A percentile compares a stretch with the other conserved stretches of the same genome.
Conservation (phyloP, 1,140 invertebrate genomes). For the Pseudomyrmex pallidus region DNA sequence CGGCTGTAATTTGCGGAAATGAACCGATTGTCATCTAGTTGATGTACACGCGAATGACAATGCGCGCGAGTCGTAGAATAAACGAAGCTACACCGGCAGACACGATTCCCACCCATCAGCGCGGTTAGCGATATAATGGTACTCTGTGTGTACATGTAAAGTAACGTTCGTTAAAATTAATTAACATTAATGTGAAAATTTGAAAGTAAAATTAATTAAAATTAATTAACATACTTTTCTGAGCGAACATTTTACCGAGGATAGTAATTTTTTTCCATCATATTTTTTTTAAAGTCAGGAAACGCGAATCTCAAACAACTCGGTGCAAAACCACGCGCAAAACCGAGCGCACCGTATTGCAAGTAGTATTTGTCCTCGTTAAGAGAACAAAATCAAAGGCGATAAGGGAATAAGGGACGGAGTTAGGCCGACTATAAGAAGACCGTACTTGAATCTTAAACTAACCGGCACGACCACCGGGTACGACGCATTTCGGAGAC, state of each 20-base stretch:
- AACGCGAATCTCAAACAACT: neutral
- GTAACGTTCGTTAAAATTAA: neutral
- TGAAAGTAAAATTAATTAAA: neutral
- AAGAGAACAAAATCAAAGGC: conserved; percentile 51
- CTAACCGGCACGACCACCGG: conserved; percentile 62
- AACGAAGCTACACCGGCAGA: neutral
- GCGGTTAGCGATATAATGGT: neutral
- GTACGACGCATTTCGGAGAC: conserved; percentile 70
- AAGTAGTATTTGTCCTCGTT: conserved; percentile 59
- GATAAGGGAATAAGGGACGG: conserved; percentile 63
- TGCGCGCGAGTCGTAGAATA: neutral
- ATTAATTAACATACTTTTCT: neutral
- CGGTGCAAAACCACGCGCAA: neutral
- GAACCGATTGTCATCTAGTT: conserved; percentile 54
- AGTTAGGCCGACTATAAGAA: conserved; percentile 57
- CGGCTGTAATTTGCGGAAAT: conserved; percentile 41
- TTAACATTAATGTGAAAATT: neutral
- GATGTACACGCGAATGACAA: conserved; percentile 34
- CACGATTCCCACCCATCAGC: neutral
- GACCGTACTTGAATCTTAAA: conserved; percentile 68
- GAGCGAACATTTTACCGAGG: neutral
- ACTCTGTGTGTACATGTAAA: neutral
- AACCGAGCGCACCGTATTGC: conserved; percentile 26
- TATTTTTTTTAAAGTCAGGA: neutral
- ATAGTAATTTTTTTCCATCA: neutral